phyloP scores from a whole-genome alignment of 2,797 vertebrate genomes.

The Lophotriccus pileatus region DNA sequence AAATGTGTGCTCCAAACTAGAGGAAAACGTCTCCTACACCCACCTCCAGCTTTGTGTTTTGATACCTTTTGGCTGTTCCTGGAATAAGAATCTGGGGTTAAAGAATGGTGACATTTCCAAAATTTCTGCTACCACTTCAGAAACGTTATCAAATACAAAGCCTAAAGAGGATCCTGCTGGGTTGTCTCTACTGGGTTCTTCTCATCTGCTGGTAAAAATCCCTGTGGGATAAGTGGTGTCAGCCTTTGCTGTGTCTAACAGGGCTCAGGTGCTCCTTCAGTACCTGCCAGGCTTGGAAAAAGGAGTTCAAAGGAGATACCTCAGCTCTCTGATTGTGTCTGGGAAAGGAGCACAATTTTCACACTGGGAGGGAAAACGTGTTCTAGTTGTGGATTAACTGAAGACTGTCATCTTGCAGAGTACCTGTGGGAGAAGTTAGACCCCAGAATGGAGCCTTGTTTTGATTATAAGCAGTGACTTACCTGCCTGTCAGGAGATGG shows the following conservation, averaged over 20 bases:
- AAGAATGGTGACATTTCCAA: not conserved
- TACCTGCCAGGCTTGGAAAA: not conserved
- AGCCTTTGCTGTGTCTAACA: not conserved
- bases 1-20: not conserved
- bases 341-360: not conserved
- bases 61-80: not conserved
- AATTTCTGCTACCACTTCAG: not conserved
- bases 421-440: not conserved
- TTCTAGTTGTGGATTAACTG: not conserved
- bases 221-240: not conserved
- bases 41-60: not conserved
- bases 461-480: not conserved
- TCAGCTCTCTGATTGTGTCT: not conserved
- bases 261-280: not conserved
- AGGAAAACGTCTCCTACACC: not conserved
- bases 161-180: not conserved
- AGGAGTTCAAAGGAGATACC: not conserved
- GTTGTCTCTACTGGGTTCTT: not conserved
- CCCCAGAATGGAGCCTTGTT: not conserved
- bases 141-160: not conserved
- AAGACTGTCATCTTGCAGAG: not conserved
- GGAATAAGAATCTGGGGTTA: not conserved
- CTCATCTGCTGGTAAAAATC: not conserved
- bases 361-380: rapidly evolving
- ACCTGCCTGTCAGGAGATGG: not conserved